Percentiles rank a stretch among this genome's conserved stretches.
Conservation (phyloP, 2,888 invertebrate species). For the Ennomos fuscantarius region DNA sequence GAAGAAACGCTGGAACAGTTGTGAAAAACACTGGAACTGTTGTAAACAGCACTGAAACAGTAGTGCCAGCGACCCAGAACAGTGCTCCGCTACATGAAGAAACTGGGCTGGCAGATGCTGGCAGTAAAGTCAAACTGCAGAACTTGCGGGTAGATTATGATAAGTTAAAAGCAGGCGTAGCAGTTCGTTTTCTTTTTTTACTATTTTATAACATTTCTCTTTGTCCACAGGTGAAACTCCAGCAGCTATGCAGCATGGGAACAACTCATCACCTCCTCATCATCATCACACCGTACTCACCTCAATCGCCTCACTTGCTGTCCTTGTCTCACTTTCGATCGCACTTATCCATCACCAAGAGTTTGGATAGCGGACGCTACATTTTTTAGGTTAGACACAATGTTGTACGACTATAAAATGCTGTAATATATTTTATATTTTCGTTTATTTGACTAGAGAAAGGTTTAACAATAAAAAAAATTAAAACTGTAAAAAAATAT, state of each 20-base stretch:
- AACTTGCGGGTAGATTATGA: too few species aligned
- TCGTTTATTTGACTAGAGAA: conserved; percentile 11
- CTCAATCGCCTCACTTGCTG: conserved; percentile 45
- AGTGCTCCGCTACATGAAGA: too few species aligned
- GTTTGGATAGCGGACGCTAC: conserved; percentile 61
- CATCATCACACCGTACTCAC: conserved; percentile 42
- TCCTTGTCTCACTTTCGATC: conserved; percentile 50
- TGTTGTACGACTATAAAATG: conserved; percentile 6
- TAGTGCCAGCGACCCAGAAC: too few species aligned
- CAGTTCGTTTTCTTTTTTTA: neutral
- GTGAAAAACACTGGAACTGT: too few species aligned
- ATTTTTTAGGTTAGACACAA: conserved; percentile 11
- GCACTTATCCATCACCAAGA: conserved; percentile 56
- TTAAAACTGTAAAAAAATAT: too few species aligned
- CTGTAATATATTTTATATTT: conserved; percentile 12
- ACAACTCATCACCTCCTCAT: conserved; percentile 70
- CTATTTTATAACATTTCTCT: conserved; percentile 3
- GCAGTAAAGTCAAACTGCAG: too few species aligned
- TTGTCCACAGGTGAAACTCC: conserved; percentile 87
- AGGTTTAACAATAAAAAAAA: conserved; percentile 3
- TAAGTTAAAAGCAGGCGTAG: too few species aligned
- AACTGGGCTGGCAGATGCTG: too few species aligned
- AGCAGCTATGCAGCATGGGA: conserved; percentile 90
- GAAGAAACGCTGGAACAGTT: too few species aligned
- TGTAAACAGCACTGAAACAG: too few species aligned